Base-by-base conservation (phyloP, 2,797 vertebrate species). In the Cetoscarus ocellatus region DNA sequence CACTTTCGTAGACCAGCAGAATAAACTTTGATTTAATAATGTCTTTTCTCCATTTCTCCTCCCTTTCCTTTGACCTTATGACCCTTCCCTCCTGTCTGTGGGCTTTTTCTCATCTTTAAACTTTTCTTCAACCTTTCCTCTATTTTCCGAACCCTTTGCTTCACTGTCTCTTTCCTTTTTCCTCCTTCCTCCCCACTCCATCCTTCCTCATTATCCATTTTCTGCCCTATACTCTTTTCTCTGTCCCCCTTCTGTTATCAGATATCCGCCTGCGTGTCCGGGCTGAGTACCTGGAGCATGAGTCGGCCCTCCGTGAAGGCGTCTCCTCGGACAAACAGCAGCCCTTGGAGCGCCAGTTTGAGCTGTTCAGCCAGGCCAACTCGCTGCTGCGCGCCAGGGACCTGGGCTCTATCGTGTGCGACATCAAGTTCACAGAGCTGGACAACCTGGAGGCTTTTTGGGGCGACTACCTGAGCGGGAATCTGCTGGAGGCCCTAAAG, bases 391-490 rank as follows among this genome's bases (percentile, higher is more conserved):
- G 95, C 1, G 88, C 96, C 14, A 91, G 96, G 35, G 96, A 97
- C 91, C 92, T 98, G 70, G 97, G 97, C 55, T 96, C 96, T 7
- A 95, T 98, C 44, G 94, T 97, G 73, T 98, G 96, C 1, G 95
- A 97, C 90, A 98, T 98, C 90, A 98, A 97, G 86, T 98, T 98
- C 87, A 96, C 97, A 0, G 96, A 97, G 86, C 88, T 97, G 82
- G 95, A 95, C 47, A 98, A 97, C 84, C 93, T 98, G 12, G 96
- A 98, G 61, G 96, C 96, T 70, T 98, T 98, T 93, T 98, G 97
- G 97, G 88, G 90, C 0, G 96, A 98, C 92, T 98, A 98, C 87
- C 94, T 98, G 88, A 97, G 95, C 0, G 97, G 97, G 0, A 96
- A 96, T 0, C 92, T 98, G 83, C 90, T 97, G 42, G 96, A 97